Evolutionary conservation across 1,140 invertebrate species (phyloP), one percentile per base, ranked within the genome.

Genomic region (Adelges cooleyi): DNA sequence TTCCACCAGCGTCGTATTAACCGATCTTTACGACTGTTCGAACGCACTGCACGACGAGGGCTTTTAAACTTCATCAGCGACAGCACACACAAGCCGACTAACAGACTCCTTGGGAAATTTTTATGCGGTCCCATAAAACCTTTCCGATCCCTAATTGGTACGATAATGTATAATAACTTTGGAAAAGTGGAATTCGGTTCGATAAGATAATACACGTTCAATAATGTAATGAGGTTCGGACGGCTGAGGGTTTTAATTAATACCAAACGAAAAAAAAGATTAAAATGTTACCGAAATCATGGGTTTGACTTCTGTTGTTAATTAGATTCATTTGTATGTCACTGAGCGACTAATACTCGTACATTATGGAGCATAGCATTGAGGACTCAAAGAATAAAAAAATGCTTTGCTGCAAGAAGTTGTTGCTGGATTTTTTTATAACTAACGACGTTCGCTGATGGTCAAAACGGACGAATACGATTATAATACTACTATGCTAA

Each of bases 11-110:
- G 40, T 17, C 38, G 36, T 20, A 59, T 59, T 59, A 59, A 59
- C 54, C 40, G 54, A 59, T 59, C 40, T 59, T 59, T 59, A 59
- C 40, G 54, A 59, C 54, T 44, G 15, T 13, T 20, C 8, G 13
- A 13, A 1, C 5, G 51, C 36, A 11, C 1, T 4, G 53, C 13
- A 9, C 22, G 11, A 18, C 22, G 17, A 9, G 27, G 23, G 54
- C 27, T 22, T 59, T 59, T 46, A 59, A 59, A 59, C 54, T 59
- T 9, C n/a, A 18, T 44, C 54, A 6, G 40, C 54, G 33, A n/a
- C n/a, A 23, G 23, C n/a, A n/a, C n/a, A n/a, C n/a, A n/a, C n/a
- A n/a, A n/a, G n/a, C n/a, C n/a, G n/a, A n/a, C n/a, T n/a, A n/a
- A n/a, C n/a, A n/a, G 36, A 23, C 8, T 23, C 53, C 25, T 40